Evolutionary conservation across 1,140 invertebrate genomes (phyloP).

Genomic region (Agrypnia vestita): DNA sequence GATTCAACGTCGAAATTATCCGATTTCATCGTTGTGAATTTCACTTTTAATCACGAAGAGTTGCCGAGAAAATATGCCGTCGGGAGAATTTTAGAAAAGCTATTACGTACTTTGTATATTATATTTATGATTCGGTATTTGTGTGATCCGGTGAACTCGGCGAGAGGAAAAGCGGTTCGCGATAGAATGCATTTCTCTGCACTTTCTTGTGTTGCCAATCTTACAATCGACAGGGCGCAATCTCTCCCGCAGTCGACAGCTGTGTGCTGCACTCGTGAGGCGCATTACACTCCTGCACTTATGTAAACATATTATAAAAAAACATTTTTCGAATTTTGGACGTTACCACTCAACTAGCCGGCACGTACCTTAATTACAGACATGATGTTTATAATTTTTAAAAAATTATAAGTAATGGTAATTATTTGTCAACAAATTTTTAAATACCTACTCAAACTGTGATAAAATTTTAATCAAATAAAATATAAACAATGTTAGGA

Average conservation of each 20-base stretch:
- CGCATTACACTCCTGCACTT: too few relatives aligned
- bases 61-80: conserved; percentile 31
- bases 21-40: conserved; percentile 28
- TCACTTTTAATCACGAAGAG: conserved; percentile 39
- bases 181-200: conserved; percentile 40
- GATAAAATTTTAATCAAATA: too few relatives aligned
- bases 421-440: too few relatives aligned
- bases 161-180: conserved; percentile 40
- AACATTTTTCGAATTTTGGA: too few relatives aligned
- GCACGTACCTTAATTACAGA: too few relatives aligned
- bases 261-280: too few relatives aligned
- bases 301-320: too few relatives aligned
- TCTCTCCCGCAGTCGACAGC: background rate
- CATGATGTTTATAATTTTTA: too few relatives aligned
- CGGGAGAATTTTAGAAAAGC: conserved; percentile 43
- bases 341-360: too few relatives aligned
- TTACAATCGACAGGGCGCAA: background rate
- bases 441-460: conserved; percentile 10
- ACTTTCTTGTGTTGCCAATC: conserved; percentile 38
- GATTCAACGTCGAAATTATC: conserved; percentile 32
- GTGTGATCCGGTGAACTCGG: conserved; percentile 44
- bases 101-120: conserved; percentile 5
- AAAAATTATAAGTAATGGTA: too few relatives aligned
- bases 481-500: too few relatives aligned
- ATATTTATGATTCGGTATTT: conserved; percentile 16